Evolutionary conservation across 2,888 invertebrate genomes (phyloP).

Genomic region (Ophonus ardosiacus): DNA sequence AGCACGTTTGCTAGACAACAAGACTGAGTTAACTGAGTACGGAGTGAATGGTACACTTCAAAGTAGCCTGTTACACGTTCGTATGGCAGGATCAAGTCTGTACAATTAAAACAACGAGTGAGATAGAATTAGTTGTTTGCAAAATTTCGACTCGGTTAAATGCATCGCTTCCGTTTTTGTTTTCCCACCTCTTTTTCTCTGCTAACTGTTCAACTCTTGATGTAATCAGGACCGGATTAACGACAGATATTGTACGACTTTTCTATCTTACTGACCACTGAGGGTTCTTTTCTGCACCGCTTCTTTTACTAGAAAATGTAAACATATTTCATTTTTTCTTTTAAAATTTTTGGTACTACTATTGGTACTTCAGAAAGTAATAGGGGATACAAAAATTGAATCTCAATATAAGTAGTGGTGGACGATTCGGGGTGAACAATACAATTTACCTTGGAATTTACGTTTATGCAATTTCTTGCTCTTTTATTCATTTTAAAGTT

Average conservation of each 20-base stretch:
- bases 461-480: too few relatives aligned
- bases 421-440: too few relatives aligned
- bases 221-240: constrained; percentile 20
- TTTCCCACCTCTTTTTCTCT: constrained; percentile 38
- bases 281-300: background rate
- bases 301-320: background rate
- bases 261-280: background rate
- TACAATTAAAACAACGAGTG: constrained; percentile 46
- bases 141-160: constrained; percentile 46
- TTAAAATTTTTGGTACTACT: background rate
- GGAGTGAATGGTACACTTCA: background rate
- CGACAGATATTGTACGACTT: background rate
- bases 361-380: background rate
- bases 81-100: constrained; percentile 16
- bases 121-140: constrained; percentile 50
- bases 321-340: background rate
- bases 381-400: too few relatives aligned
- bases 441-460: too few relatives aligned
- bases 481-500: too few relatives aligned
- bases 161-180: constrained; percentile 51
- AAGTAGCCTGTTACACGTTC: background rate
- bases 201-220: constrained; percentile 51
- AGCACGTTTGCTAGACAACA: background rate
- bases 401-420: too few relatives aligned
- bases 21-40: background rate